phyloP scores from a whole-genome alignment of 2,888 invertebrate species.

The Andrena praecox region DNA sequence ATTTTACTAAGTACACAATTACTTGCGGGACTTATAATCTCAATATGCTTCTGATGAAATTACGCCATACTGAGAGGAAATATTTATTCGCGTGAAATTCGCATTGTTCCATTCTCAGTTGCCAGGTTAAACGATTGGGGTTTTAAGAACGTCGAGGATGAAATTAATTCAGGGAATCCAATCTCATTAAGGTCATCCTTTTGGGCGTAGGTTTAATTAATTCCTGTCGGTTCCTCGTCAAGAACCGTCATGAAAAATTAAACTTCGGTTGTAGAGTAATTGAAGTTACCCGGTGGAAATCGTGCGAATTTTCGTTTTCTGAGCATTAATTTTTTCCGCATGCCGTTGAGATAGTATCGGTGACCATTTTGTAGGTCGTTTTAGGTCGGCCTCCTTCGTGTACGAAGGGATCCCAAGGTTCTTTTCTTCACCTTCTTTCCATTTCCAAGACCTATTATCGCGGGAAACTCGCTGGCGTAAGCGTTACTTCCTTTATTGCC shows the following conservation, averaged over 20 bases:
- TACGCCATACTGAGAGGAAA: too few species aligned
- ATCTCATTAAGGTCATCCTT: conserved; percentile 47
- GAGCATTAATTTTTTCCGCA: too few species aligned
- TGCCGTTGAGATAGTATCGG: background rate
- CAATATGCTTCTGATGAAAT: background rate
- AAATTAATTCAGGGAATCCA: conserved; percentile 25
- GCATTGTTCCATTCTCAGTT: conserved; percentile 5
- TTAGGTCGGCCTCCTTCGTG: background rate
- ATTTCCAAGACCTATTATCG: conserved; percentile 60
- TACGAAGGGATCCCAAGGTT: background rate
- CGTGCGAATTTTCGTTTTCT: background rate
- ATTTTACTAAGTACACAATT: background rate
- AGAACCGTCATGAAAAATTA: conserved; percentile 33
- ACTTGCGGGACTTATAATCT: background rate
- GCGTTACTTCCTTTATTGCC: conserved; percentile 69
- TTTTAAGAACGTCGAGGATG: conserved; percentile 15
- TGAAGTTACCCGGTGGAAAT: background rate
- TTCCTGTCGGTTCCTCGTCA: conserved; percentile 19
- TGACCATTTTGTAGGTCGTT: background rate
- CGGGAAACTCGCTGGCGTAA: conserved; percentile 67
- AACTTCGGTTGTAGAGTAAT: conserved; percentile 16
- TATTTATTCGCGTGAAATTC: background rate
- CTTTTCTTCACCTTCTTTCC: conserved; percentile 41
- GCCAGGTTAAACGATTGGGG: conserved; percentile 7
- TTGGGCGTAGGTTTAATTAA: conserved; percentile 42